Conservation (phyloP, 2,113 vertebrate genomes). For the Oryzias woworae region DNA sequence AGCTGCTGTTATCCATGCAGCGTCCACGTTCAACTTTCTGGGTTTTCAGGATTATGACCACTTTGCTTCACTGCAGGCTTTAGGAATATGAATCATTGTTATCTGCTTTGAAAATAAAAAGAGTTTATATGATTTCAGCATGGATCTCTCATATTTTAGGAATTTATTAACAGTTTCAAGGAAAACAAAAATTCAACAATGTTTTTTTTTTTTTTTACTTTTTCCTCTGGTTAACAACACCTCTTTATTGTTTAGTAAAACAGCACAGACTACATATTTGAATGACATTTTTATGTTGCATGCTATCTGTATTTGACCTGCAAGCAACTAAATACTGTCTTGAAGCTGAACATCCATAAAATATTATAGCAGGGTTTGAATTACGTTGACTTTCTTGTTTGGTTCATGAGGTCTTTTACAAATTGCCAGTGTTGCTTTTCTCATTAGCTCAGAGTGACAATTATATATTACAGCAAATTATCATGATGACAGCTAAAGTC, state of each 20-base stretch:
- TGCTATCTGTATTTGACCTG: conserved; percentile 7
- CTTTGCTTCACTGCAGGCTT: too few relatives aligned
- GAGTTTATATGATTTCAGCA: too few relatives aligned
- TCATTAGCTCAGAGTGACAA: not conserved
- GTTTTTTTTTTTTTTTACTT: not conserved
- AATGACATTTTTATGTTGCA: conserved; percentile 17
- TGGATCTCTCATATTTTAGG: too few relatives aligned
- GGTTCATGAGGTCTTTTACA: not conserved
- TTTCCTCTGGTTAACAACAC: not conserved
- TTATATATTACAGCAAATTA: not conserved
- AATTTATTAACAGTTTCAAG: too few relatives aligned
- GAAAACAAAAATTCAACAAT: not conserved
- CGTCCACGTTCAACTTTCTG: too few relatives aligned
- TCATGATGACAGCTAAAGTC: not conserved
- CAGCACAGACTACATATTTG: not conserved
- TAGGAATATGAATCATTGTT: too few relatives aligned
- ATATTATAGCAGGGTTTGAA: not conserved
- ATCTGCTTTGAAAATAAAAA: too few relatives aligned
- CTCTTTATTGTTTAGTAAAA: not conserved
- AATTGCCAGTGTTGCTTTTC: not conserved
- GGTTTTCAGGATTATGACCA: too few relatives aligned
- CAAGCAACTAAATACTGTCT: not conserved
- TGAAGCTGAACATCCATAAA: not conserved
- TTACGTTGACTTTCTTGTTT: not conserved
- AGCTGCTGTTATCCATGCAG: too few relatives aligned